Base-by-base conservation (phyloP, 2,113 vertebrate genomes). In the Pteropus alecto region DNA sequence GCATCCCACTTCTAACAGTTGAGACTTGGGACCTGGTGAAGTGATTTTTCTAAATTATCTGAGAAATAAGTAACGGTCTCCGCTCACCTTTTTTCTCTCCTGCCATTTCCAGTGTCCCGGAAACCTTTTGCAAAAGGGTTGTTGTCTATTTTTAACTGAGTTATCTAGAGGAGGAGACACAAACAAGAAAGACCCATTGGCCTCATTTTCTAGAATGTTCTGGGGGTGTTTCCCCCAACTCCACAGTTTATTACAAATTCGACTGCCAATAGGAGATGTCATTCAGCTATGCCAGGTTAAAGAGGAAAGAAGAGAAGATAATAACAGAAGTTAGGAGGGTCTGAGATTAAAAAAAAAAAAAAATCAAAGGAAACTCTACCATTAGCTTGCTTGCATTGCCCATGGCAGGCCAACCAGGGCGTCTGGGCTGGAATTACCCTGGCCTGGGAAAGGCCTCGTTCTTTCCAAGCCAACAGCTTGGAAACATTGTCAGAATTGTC, bases 41-140 rank as follows among this genome's bases (percentile, higher is more conserved):
- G 33, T 3, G 38, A 28, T 51, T 43, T 65, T n/a, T 70, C 38
- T 15, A 26, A 78, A 51, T 30, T 41, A 71, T 5, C 28, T 7
- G 6, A 54, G 60, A 96, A 68, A 28, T 28, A 13, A 35, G 88
- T 9, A 11, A 83, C 30, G 14, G 2, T 30, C 43, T 94, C 67
- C 12, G 95, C 98, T 99, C 98, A 99, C 99, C 99, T 99, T 98
- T 99, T 99, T 96, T 99, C 99, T 96, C 99, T 98, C 96, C 99
- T 99, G 77, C 99, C 99, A 98, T 99, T 99, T 48, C 99, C 99
- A 5, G 99, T 99, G 98, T 99, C 99, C 93, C 99, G 99, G 98
- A 99, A 99, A 95, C 99, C 99, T 99, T 99, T 99, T 92, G 99
- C 99, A 97, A 99, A 99, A 1, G 99, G 99, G 93, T 99, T 99